phyloP scores from a whole-genome alignment of 2,888 invertebrate genomes.

The Choristoneura rosaceana region DNA sequence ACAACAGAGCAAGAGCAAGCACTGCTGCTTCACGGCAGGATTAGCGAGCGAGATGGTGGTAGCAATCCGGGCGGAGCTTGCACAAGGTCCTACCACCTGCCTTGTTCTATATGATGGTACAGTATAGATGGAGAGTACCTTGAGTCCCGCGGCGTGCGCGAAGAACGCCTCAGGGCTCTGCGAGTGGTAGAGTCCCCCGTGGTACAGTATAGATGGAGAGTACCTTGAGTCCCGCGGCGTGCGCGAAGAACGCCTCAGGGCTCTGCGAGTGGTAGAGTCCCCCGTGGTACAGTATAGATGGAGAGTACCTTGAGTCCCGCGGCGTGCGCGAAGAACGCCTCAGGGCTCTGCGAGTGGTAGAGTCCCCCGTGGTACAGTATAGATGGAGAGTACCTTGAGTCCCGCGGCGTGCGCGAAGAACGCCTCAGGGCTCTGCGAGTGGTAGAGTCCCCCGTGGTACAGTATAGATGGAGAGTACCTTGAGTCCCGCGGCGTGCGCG shows the following conservation, averaged over 20 bases:
- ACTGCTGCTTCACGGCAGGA: too few species aligned
- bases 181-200: slow-evolving; percentile 98
- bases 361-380: slow-evolving; percentile 97
- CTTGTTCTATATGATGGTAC: too few species aligned
- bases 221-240: slow-evolving; percentile 96
- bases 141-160: slow-evolving; percentile 97
- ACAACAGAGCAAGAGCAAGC: too few species aligned
- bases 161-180: slow-evolving; percentile 99
- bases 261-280: slow-evolving; percentile 99
- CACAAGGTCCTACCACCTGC: too few species aligned
- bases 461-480: slow-evolving; percentile 81
- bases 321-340: slow-evolving; percentile 98
- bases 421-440: slow-evolving; percentile 99
- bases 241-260: slow-evolving; percentile 98
- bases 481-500: slow-evolving; percentile 97
- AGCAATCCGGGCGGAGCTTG: too few species aligned
- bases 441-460: slow-evolving; percentile 98
- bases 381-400: slow-evolving; percentile 87
- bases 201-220: neutral
- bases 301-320: slow-evolving; percentile 93
- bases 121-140: slow-evolving; percentile 84
- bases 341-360: slow-evolving; percentile 99
- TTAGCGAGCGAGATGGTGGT: too few species aligned
- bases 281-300: slow-evolving; percentile 91
- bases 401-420: slow-evolving; percentile 99